A percentile compares a stretch with the other conserved stretches of the same genome.
phyloP scores from a whole-genome alignment of 2,888 invertebrate species.

The Auanema freiburgensis region DNA sequence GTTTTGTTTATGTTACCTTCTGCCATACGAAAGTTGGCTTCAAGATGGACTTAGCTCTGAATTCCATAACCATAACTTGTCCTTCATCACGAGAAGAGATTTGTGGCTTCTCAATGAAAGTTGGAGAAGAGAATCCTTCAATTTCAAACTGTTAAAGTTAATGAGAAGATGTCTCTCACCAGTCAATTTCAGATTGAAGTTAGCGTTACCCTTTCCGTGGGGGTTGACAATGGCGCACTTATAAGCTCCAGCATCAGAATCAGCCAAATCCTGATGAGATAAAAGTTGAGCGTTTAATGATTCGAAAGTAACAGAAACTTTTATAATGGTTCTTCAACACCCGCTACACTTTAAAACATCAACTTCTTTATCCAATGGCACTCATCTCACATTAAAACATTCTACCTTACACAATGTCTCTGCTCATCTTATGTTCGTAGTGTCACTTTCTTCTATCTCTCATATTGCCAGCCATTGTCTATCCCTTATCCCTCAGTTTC shows the following conservation, averaged over 20 bases:
- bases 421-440: too few species aligned
- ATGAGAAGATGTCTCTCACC: too few species aligned
- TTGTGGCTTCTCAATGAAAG: constrained; percentile 95
- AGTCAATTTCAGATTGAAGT: constrained; percentile 65
- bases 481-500: too few species aligned
- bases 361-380: not conserved
- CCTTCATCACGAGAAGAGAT: constrained; percentile 98
- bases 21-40: constrained; percentile 94
- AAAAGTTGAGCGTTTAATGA: not conserved
- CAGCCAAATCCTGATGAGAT: constrained; percentile 61
- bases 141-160: not conserved
- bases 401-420: too few species aligned
- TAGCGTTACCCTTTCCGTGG: constrained; percentile 65
- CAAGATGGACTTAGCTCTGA: constrained; percentile 86
- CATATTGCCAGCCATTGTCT: too few species aligned
- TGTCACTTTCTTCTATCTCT: too few species aligned
- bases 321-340: constrained; percentile 2
- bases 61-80: constrained; percentile 94
- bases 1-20: constrained; percentile 69
- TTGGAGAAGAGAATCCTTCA: constrained; percentile 71
- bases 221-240: constrained; percentile 65
- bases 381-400: too few species aligned
- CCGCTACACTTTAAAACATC: constrained; percentile 1
- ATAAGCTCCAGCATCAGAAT: constrained; percentile 64
- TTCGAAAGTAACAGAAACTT: constrained; percentile 14